Base-by-base conservation (phyloP, 2,797 vertebrate species). In the Pipistrellus pipistrellus region DNA sequence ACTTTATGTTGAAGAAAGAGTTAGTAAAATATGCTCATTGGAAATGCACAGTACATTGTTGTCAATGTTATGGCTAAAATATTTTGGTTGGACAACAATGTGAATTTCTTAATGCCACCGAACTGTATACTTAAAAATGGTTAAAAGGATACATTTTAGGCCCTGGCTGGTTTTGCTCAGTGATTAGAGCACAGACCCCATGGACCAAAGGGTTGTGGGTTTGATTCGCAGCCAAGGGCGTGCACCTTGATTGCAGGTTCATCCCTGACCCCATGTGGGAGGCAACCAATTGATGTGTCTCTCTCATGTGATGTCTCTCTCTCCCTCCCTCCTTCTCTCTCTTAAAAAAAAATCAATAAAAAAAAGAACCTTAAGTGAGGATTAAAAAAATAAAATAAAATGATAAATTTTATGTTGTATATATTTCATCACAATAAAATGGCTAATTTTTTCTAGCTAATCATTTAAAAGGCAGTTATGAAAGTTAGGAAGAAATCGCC, bases 401-500 rank as follows among this genome's bases (percentile, higher is more conserved):
- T 75, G 51, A 23, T 83, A 69, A 53, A 88, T 53, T 91, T 91
- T 41, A 73, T 81, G 82, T 72, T 59, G 66, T 32, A 68, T 35
- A 32, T 62, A 48, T 83, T 82, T 87, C 76, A 83, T 23, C 35
- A 35, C 30, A 94, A 76, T 88, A 62, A 91, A 80, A 69, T n/a
- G 9, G 35, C 35, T 87, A 69, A 23, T 0, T 3, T 82, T 78
- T 80, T 93, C 57, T 14, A 75, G 62, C 4, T 57, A 57, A 59
- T 78, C 27, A 66, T 64, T 83, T 91, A 77, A 91, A 95, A 81
- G 69, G 59, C 18, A 90, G 4, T 77, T 91, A 83, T n/a, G n/a
- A n/a, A n/a, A n/a, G n/a, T n/a, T n/a, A n/a, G n/a, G n/a, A n/a
- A n/a, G n/a, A n/a, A n/a, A n/a, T n/a, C n/a, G n/a, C n/a, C n/a